Base-by-base conservation (phyloP, 2,888 invertebrate species). In the Pseudococcus viburni region DNA sequence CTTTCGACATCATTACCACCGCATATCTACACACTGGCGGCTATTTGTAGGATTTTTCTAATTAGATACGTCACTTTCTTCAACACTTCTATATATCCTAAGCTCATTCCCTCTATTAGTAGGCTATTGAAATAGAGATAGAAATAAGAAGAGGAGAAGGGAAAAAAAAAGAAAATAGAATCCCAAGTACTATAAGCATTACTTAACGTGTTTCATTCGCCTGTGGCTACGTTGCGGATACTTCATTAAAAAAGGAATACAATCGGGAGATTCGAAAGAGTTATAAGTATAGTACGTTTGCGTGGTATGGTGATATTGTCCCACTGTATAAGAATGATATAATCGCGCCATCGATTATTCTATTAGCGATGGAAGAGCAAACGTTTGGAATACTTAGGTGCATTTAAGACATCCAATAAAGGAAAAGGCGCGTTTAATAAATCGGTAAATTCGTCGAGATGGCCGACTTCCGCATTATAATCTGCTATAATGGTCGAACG, bases 51-150 rank as follows among this genome's bases (percentile, higher is more conserved):
- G 22, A 64, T 64, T 64, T 64, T 64, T 64, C 64, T 64, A 64
- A 64, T 64, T 64, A 64, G 64, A 64, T 64, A 64, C 64, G 64
- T 64, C 64, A 64, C 64, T 64, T 64, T 64, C 64, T 64, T 64
- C 64, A 22, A 64, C 22, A 64, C 22, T 64, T 59, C 17, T 59
- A 64, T 19, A 51, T 64, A 8, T 22, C 64, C 22, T 11, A 22
- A 19, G 22, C 64, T 64, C 22, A 19, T 7, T 64, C 22, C 22
- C 11, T 64, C 22, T 64, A 64, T 64, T 64, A 19, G 15, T 5
- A 7, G 64, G 19, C 64, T 22, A 64, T 64, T 64, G 64, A 55
- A 55, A 55, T 17, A 17, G 17, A 64, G 64, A 64, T 22, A 64
- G 22, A 64, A 64, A 42, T 42, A 42, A 64, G 22, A 19, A 11